Evolutionary conservation across 2,888 invertebrate genomes (phyloP).

Genomic region (Patella ulyssiponensis): DNA sequence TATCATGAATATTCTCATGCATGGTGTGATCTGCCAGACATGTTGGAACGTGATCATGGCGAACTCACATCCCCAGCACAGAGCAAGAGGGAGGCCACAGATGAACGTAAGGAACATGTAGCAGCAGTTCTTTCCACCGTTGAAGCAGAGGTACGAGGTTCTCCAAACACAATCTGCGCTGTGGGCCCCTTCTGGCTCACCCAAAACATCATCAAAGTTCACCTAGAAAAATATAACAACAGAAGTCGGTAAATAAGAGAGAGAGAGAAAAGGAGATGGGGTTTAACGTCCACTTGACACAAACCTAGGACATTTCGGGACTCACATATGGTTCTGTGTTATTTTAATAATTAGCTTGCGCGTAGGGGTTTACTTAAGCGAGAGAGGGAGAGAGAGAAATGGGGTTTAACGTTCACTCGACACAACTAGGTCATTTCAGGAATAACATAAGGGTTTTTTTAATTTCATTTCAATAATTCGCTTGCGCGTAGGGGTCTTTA

Average conservation of each 20-base stretch:
- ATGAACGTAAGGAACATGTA: constrained; percentile 80
- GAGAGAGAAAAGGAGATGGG: not conserved
- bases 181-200: constrained; percentile 59
- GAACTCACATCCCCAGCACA: constrained; percentile 74
- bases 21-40: constrained; percentile 83
- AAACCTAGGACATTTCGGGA: too few relatives aligned
- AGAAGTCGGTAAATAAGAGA: not conserved
- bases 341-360: too few relatives aligned
- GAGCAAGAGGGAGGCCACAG: constrained; percentile 80
- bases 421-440: too few relatives aligned
- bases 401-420: too few relatives aligned
- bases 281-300: too few relatives aligned
- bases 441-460: too few relatives aligned
- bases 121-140: constrained; percentile 79
- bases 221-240: constrained; percentile 39
- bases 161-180: constrained; percentile 81
- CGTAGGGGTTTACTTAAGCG: too few relatives aligned
- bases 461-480: too few relatives aligned
- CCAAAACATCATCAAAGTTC: constrained; percentile 56
- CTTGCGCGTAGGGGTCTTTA: too few relatives aligned
- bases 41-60: constrained; percentile 76
- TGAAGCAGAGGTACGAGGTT: constrained; percentile 78
- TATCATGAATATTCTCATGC: constrained; percentile 79
- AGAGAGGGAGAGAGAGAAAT: too few relatives aligned
- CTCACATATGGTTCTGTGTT: too few relatives aligned